phyloP scores from a whole-genome alignment of 2,888 invertebrate genomes.

The Trachelus tabidus region DNA sequence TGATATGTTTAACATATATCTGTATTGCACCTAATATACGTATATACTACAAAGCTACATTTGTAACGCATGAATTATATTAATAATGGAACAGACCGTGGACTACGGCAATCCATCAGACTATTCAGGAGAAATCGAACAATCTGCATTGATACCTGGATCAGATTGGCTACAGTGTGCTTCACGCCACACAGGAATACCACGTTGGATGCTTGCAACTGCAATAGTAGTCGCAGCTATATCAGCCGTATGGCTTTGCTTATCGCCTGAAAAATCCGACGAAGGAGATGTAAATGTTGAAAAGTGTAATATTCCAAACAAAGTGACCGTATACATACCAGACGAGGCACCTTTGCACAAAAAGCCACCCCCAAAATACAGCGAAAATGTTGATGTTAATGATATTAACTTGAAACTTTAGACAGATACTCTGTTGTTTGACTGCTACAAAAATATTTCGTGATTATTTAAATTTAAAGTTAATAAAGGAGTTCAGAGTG shows the following conservation, averaged over 20 bases:
- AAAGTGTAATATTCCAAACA: conserved; percentile 21
- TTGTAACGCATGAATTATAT: conserved; percentile 15
- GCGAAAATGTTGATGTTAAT: conserved; percentile 32
- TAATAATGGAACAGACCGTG: conserved; percentile 39
- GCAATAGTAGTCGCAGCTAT: conserved; percentile 40
- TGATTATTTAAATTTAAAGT: conserved; percentile 16
- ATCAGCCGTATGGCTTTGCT: conserved; percentile 46
- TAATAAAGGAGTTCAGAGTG: neutral
- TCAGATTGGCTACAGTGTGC: conserved; percentile 52
- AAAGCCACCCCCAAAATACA: conserved; percentile 50
- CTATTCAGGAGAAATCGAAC: conserved; percentile 52
- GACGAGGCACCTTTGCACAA: conserved; percentile 51
- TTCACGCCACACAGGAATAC: conserved; percentile 48
- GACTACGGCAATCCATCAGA: conserved; percentile 56
- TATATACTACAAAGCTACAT: conserved; percentile 4
- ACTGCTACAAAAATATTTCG: conserved; percentile 18
- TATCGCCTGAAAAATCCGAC: conserved; percentile 39
- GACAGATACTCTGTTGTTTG: conserved; percentile 13
- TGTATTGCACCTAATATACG: no score
- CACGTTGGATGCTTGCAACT: conserved; percentile 47
- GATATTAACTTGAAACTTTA: conserved; percentile 33
- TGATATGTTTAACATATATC: neutral
- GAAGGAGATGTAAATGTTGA: conserved; percentile 35
- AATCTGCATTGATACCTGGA: conserved; percentile 43
- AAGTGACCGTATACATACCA: conserved; percentile 45